These are phyloP conservation scores for Megaceryle alcyon DNA, from an alignment of 2,797 vertebrate genomes.

Conservation along the genomic window DNA sequence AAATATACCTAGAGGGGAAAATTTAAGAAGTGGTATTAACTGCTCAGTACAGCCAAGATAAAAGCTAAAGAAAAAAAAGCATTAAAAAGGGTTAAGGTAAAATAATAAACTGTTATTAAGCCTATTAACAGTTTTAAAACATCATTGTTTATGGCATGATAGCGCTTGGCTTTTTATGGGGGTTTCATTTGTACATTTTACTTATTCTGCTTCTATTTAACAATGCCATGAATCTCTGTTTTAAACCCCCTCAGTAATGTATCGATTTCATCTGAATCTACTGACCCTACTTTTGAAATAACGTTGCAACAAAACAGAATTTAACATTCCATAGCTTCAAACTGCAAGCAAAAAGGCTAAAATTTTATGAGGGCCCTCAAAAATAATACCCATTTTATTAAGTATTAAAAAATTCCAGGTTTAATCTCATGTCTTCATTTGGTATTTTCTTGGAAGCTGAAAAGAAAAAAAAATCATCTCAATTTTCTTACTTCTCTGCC, in stretches of 20 bases:
- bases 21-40: conserved; percentile 62
- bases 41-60: conserved; percentile 11
- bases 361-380: conserved; percentile 23
- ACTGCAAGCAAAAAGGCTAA: not conserved
- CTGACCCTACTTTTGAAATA: conserved; percentile 56
- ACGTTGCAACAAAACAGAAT: conserved; percentile 12
- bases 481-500: not conserved
- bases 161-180: not conserved
- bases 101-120: conserved; percentile 56
- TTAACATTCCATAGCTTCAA: conserved; percentile 40
- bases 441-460: not conserved
- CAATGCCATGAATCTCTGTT: not conserved
- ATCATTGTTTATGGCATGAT: conserved; percentile 53
- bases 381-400: conserved; percentile 25
- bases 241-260: not conserved
- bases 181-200: not conserved
- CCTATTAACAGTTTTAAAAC: conserved; percentile 58
- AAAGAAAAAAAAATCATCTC: not conserved
- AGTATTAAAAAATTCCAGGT: not conserved
- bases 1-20: conserved; percentile 47
- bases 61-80: conserved; percentile 29
- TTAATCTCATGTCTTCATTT: not conserved
- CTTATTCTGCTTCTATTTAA: conserved; percentile 16
- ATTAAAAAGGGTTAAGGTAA: conserved; percentile 52
- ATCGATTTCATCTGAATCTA: not conserved